Evolutionary conservation across 1,140 invertebrate species (phyloP).

Genomic region (Wiebesia pumilae): DNA sequence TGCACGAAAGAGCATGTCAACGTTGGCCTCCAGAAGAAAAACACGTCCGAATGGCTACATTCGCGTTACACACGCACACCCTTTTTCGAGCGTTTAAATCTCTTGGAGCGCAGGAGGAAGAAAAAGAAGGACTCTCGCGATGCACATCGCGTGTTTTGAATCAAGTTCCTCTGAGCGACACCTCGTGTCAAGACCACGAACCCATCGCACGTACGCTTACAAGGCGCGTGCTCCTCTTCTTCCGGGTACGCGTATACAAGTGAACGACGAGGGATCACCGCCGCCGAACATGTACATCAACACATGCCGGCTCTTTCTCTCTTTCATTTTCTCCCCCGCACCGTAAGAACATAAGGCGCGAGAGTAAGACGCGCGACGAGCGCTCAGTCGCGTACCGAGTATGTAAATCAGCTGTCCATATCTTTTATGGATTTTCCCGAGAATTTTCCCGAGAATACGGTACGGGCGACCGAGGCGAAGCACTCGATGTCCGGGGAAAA

Average conservation of each 20-base stretch:
- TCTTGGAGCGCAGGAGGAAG: neutral
- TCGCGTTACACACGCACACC: neutral
- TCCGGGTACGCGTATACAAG: conserved; percentile 65
- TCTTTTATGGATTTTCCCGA: conserved; percentile 49
- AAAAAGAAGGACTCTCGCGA: neutral
- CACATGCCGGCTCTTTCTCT: neutral
- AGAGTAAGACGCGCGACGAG: conserved; percentile 52
- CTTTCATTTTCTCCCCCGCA: conserved; percentile 64
- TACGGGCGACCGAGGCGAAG: neutral
- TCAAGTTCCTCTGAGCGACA: conserved; percentile 67
- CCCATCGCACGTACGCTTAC: conserved; percentile 37
- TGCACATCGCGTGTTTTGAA: conserved; percentile 60
- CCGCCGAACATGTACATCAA: conserved; percentile 43
- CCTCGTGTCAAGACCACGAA: conserved; percentile 70
- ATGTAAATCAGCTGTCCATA: conserved; percentile 67
- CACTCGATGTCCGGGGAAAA: neutral
- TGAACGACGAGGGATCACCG: conserved; percentile 25
- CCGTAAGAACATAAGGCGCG: neutral
- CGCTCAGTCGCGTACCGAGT: conserved; percentile 67
- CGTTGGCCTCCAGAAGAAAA: conserved; percentile 16
- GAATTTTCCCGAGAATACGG: conserved; percentile 10
- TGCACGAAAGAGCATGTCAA: conserved; percentile 17
- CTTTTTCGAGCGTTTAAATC: neutral
- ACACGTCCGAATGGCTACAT: conserved; percentile 27
- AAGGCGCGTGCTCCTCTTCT: conserved; percentile 59